Percentiles rank a stretch among this genome's conserved stretches.
These are phyloP conservation scores for Polymixis flavicincta DNA, from an alignment of 2,888 invertebrate genomes.

Conservation along the genomic window DNA sequence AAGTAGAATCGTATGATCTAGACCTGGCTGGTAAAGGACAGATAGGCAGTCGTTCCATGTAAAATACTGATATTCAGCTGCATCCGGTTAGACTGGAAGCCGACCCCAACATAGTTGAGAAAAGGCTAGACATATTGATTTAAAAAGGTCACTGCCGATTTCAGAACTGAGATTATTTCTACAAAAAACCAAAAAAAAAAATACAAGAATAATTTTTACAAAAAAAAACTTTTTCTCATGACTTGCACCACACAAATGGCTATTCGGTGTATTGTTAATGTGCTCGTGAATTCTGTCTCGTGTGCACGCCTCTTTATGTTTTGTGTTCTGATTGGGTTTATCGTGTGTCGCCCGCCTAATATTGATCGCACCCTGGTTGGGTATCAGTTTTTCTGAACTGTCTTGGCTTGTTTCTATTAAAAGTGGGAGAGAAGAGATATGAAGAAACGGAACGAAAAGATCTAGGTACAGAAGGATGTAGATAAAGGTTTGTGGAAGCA, in stretches of 20 bases:
- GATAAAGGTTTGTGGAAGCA: background rate
- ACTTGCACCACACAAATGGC: conserved; percentile 68
- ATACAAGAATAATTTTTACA: background rate
- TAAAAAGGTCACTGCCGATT: background rate
- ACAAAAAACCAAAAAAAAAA: too few relatives aligned
- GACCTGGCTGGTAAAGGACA: too few relatives aligned
- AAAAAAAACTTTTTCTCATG: conserved; percentile 14
- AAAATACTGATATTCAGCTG: too few relatives aligned
- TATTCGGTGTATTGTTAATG: conserved; percentile 81
- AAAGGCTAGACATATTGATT: too few relatives aligned
- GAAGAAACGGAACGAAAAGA: background rate
- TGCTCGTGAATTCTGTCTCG: conserved; percentile 79
- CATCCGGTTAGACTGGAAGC: too few relatives aligned
- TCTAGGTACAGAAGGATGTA: background rate
- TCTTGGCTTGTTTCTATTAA: background rate
- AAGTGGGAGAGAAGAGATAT: background rate
- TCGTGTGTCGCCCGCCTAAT: conserved; percentile 73
- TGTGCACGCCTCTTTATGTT: conserved; percentile 83
- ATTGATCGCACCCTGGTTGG: conserved; percentile 49
- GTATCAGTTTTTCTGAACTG: conserved; percentile 11
- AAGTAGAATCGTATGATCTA: too few relatives aligned
- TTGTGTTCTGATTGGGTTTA: conserved; percentile 86
- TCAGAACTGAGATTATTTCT: background rate
- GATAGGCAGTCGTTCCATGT: too few relatives aligned
- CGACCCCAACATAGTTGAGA: too few relatives aligned